Percentiles rank a stretch among this genome's conserved stretches.
These are phyloP conservation scores for Toxotes lorentzi DNA, from an alignment of 2,797 vertebrate genomes.

Conservation along the genomic window DNA sequence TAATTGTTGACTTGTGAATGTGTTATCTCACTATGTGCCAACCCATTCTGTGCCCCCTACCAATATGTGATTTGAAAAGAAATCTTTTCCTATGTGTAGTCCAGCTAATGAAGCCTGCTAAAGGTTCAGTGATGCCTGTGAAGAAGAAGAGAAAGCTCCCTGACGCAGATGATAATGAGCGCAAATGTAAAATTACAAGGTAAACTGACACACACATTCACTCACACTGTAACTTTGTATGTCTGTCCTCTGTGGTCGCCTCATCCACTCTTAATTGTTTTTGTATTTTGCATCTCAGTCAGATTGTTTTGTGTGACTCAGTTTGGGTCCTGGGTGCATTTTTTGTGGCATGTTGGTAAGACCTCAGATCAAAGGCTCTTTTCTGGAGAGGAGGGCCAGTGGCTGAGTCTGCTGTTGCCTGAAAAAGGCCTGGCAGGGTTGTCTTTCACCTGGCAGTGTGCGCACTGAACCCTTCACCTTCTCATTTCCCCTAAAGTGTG, in stretches of 20 bases:
- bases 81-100: slow-evolving; percentile 37
- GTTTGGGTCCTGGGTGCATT: not conserved
- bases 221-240: not conserved
- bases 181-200: slow-evolving; percentile 93
- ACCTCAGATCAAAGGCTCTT: not conserved
- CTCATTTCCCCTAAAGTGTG: not conserved
- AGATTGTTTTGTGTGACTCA: not conserved
- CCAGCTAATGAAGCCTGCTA: slow-evolving; percentile 66
- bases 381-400: not conserved
- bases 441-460: not conserved
- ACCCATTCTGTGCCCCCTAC: accelerated
- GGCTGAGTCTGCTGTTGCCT: slow-evolving; percentile 1
- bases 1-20: not conserved
- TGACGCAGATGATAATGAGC: slow-evolving; percentile 87
- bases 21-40: not conserved
- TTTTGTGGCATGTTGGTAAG: not conserved
- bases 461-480: slow-evolving; percentile 3
- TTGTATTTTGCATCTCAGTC: not conserved
- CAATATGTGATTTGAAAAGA: not conserved
- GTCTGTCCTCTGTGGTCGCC: not conserved
- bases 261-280: not conserved
- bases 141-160: slow-evolving; percentile 95
- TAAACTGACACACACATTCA: slow-evolving; percentile 63
- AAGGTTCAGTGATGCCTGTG: slow-evolving; percentile 89
- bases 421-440: slow-evolving; percentile 21